These are phyloP conservation scores for Erebia ligea DNA, from an alignment of 2,888 invertebrate species.

Conservation along the genomic window DNA sequence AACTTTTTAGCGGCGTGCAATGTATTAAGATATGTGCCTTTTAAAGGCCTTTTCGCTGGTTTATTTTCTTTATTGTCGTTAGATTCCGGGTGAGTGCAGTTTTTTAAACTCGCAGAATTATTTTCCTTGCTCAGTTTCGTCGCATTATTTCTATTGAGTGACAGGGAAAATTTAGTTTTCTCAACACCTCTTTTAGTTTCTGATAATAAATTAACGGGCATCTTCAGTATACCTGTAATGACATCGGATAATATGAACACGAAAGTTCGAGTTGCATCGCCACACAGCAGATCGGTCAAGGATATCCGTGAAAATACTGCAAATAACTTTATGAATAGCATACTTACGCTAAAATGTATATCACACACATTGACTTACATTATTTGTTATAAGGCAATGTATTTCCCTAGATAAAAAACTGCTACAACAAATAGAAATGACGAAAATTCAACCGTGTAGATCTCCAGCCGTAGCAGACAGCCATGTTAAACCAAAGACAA, in stretches of 20 bases:
- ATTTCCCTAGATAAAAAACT: slow-evolving; percentile 50
- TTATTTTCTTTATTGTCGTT: slow-evolving; percentile 72
- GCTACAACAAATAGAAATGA: slow-evolving; percentile 59
- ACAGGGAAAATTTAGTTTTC: slow-evolving; percentile 72
- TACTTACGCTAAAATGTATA: slow-evolving; percentile 71
- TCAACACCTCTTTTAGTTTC: slow-evolving; percentile 75
- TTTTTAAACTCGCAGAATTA: slow-evolving; percentile 56
- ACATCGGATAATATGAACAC: slow-evolving; percentile 37
- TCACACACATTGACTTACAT: slow-evolving; percentile 75
- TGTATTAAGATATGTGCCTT: slow-evolving; percentile 67
- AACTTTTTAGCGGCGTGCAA: slow-evolving; percentile 72
- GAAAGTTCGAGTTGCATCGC: slow-evolving; percentile 56
- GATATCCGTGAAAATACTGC: slow-evolving; percentile 52
- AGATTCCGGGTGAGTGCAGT: slow-evolving; percentile 53
- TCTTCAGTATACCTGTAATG: slow-evolving; percentile 80
- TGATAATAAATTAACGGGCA: slow-evolving; percentile 78
- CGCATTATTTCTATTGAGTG: slow-evolving; percentile 75
- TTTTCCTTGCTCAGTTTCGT: slow-evolving; percentile 65
- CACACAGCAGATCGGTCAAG: slow-evolving; percentile 65
- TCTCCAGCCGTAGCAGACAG: slow-evolving; percentile 64
- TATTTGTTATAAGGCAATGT: slow-evolving; percentile 67
- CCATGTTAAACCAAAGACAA: slow-evolving; percentile 64
- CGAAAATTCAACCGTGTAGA: slow-evolving; percentile 64
- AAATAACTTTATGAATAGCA: slow-evolving; percentile 43
- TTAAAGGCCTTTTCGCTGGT: slow-evolving; percentile 66